Base-by-base conservation (phyloP, 2,888 invertebrate species). In the Cosmia trapezina region DNA sequence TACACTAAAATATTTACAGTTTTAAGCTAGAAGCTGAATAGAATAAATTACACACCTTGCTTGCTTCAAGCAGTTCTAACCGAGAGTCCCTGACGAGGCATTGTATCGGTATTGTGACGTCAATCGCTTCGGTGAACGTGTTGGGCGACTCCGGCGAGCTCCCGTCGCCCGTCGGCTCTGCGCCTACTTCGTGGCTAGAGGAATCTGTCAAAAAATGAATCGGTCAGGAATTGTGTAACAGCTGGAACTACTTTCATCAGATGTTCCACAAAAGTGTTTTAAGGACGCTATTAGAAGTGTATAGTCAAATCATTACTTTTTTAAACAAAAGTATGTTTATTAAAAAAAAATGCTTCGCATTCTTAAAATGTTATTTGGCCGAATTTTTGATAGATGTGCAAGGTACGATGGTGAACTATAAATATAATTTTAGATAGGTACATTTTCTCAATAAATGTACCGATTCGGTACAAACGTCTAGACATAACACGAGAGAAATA, bases 101-200 rank as follows among this genome's bases (percentile, higher is more conserved):
- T 94, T 99, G 99, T 43, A 99, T 90, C 0, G 99, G 99, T 87
- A 99, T 97, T n/a, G 98, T 99, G 22, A 99, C 99, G 93, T 99
- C 99, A 77, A 99, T 97, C 5, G 97, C 96, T 87, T 98, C 97
- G 4, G 84, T 83, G 80, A 90, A 91, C 0, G 86, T 63, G 22
- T 74, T 86, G 0, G 93, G 90, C 0, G 92, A 82, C 9, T 94
- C 93, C 0, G 91, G 86, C 0, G 91, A 77, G 0, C 66, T 76
- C 0, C 87, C 88, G 76, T 96, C 96, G 0, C 95, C 93, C 0
- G 90, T 87, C 37, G 89, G 88, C 62, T 94, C 93, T 0, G 89
- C 82, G 12, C 61, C 59, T 9, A 94, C 84, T 61, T 92, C 92
- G 80, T 96, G 96, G 37, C 86, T 88, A 0, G 91, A 75, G 1